phyloP scores from a whole-genome alignment of 2,888 invertebrate species.

The Dicranocentrus wangi region DNA sequence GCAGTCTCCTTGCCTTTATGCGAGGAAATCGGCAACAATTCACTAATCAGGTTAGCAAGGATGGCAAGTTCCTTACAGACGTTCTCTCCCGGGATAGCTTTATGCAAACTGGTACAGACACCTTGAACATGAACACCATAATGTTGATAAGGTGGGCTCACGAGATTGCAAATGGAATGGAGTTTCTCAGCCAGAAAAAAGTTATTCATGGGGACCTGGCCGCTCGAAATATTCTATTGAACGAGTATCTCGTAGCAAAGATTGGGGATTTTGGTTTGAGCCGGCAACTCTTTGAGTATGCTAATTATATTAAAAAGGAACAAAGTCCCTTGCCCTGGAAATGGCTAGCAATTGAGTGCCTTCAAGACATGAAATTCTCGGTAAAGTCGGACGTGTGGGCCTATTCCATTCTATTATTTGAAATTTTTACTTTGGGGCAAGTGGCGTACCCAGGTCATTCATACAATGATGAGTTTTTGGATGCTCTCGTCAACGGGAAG shows the following conservation, averaged over 20 bases:
- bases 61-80: slow-evolving; percentile 17
- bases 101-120: neutral
- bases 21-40: slow-evolving; percentile 35
- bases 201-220: too few species aligned
- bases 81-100: slow-evolving; percentile 15
- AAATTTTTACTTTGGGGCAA: slow-evolving; percentile 73
- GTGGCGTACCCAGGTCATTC: slow-evolving; percentile 62
- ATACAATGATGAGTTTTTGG: slow-evolving; percentile 61
- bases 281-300: slow-evolving; percentile 55
- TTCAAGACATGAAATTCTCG: slow-evolving; percentile 73
- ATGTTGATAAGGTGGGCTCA: slow-evolving; percentile 41
- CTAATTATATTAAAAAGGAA: slow-evolving; percentile 55
- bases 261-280: slow-evolving; percentile 65
- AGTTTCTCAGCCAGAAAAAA: slow-evolving; percentile 61
- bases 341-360: slow-evolving; percentile 70
- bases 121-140: slow-evolving; percentile 32
- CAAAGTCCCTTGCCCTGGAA: slow-evolving; percentile 70
- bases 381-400: slow-evolving; percentile 74
- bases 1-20: slow-evolving; percentile 51
- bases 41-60: too few species aligned
- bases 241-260: slow-evolving; percentile 38
- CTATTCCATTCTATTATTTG: slow-evolving; percentile 70
- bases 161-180: slow-evolving; percentile 65
- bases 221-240: slow-evolving; percentile 60
- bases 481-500: slow-evolving; percentile 36